Conservation (phyloP, 2,888 invertebrate genomes). For the Folsomia candida region DNA sequence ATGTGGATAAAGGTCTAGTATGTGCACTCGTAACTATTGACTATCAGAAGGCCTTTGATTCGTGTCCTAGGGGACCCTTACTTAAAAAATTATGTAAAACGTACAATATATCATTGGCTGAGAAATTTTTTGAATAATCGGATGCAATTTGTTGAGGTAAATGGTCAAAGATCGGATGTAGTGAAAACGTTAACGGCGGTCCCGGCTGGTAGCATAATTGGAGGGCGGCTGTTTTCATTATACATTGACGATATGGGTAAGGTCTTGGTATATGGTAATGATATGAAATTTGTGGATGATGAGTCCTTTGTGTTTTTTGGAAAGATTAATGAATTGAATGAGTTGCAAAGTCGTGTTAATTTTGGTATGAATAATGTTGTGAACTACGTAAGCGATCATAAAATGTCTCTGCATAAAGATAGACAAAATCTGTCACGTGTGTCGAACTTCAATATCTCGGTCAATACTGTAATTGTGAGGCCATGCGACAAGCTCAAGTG, state of each 20-base stretch:
- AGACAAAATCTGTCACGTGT: too few species aligned
- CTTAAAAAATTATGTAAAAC: conserved; percentile 8
- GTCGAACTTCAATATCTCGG: too few species aligned
- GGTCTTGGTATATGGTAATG: not conserved
- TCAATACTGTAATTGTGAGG: too few species aligned
- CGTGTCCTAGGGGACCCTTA: conserved; percentile 10
- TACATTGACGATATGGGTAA: conserved; percentile 14
- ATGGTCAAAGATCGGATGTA: not conserved
- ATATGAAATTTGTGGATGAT: conserved; percentile 15
- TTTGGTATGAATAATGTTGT: conserved; percentile 4
- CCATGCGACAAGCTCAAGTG: too few species aligned
- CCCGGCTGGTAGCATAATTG: conserved; percentile 14
- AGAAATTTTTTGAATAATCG: conserved; percentile 10
- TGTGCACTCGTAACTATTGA: conserved; percentile 20
- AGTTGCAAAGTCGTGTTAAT: not conserved
- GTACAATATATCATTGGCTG: conserved; percentile 20
- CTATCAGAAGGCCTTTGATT: conserved; percentile 21
- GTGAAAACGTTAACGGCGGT: not conserved
- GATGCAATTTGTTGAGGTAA: conserved; percentile 18
- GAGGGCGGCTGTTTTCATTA: conserved; percentile 9
- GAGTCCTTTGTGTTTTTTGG: conserved; percentile 12
- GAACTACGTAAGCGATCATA: not conserved
- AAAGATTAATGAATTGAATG: not conserved
- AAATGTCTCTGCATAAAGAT: not conserved
- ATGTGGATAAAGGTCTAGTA: conserved; percentile 10